A percentile compares a stretch with the other conserved stretches of the same genome.
phyloP scores from a whole-genome alignment of 2,113 vertebrate genomes.

The Balaeniceps rex region DNA sequence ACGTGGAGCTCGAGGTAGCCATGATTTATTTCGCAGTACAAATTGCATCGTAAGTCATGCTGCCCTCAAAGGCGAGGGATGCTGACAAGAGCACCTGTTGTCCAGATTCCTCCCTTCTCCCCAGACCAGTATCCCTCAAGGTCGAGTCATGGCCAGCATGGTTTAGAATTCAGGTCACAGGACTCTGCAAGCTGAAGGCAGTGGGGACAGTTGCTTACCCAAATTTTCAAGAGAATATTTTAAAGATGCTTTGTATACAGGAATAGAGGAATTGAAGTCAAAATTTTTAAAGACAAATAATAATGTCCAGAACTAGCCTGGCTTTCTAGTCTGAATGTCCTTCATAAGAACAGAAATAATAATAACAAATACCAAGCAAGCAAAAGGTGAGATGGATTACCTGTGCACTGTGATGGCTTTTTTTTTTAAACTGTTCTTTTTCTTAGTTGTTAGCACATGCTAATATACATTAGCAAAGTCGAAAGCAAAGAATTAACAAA shows the following conservation, averaged over 20 bases:
- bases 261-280: neutral
- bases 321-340: neutral
- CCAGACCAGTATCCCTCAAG: neutral
- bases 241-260: neutral
- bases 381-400: neutral
- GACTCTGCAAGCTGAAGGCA: neutral
- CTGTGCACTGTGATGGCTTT: neutral
- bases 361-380: neutral
- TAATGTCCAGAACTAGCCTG: neutral
- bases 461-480: neutral
- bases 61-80: neutral
- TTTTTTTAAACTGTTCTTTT: neutral
- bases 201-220: rapidly evolving
- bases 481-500: neutral
- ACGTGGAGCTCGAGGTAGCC: neutral
- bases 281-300: neutral
- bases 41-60: conserved; percentile 34
- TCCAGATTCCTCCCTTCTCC: conserved; percentile 5
- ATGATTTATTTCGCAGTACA: conserved; percentile 47
- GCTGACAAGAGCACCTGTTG: conserved; percentile 44
- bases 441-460: neutral
- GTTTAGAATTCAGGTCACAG: neutral
- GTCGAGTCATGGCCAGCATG: neutral
- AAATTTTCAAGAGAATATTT: neutral
- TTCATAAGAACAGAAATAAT: neutral